A percentile compares a stretch with the other conserved stretches of the same genome.
These are phyloP conservation scores for Lasioglossum morio DNA, from an alignment of 2,888 invertebrate genomes.

Conservation along the genomic window DNA sequence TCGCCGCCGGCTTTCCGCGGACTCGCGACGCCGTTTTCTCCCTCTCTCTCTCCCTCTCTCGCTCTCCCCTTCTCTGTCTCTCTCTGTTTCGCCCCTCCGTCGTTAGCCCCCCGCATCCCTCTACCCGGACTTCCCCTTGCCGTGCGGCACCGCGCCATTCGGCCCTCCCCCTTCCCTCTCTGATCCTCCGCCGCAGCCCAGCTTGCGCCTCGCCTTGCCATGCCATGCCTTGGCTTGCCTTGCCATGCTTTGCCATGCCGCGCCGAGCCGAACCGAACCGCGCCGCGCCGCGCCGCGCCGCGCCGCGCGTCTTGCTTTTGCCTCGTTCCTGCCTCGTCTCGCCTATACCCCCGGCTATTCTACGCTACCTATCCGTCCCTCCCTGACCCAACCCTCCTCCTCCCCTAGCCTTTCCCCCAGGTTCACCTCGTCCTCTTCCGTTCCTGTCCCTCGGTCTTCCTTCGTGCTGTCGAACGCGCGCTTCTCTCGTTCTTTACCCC, in stretches of 20 bases:
- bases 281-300: conserved; percentile 13
- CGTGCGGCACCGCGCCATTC: conserved; percentile 65
- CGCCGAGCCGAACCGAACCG: not conserved
- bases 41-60: conserved; percentile 5
- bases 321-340: conserved; percentile 32
- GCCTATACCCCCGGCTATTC: conserved; percentile 39
- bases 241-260: conserved; percentile 42
- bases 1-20: conserved; percentile 78
- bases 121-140: conserved; percentile 43
- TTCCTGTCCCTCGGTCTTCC: conserved; percentile 33
- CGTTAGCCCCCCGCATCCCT: conserved; percentile 25
- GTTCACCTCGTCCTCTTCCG: conserved; percentile 21
- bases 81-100: conserved; percentile 10
- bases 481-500: conserved; percentile 34
- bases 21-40: conserved; percentile 76
- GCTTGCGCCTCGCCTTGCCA: conserved; percentile 48
- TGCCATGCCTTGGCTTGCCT: conserved; percentile 33
- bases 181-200: conserved; percentile 44
- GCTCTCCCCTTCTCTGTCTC: not conserved
- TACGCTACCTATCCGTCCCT: conserved; percentile 51
- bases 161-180: conserved; percentile 41
- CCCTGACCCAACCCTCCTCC: conserved; percentile 30
- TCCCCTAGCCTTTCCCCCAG: conserved; percentile 4
- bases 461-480: conserved; percentile 51
- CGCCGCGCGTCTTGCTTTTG: conserved; percentile 42